Conservation (phyloP, 2,888 invertebrate species). For the Alentia gelatinosa region DNA sequence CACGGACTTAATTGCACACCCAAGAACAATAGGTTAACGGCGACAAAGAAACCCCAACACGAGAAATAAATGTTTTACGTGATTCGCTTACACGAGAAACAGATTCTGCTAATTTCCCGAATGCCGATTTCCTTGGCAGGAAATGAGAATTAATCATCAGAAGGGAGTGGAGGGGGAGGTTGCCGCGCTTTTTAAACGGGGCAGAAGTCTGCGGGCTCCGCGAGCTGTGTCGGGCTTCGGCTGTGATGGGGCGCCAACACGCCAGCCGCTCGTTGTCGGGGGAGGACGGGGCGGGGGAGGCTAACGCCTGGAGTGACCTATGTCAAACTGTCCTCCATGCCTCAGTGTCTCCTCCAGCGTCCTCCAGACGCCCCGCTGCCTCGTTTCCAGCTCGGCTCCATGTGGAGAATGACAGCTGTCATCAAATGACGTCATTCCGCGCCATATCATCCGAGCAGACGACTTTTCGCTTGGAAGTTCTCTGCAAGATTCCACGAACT, state of each 20-base stretch:
- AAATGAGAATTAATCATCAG: conserved; percentile 15
- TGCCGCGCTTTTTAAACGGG: not conserved
- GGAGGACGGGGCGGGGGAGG: not conserved
- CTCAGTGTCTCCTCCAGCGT: conserved; percentile 14
- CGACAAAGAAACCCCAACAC: not conserved
- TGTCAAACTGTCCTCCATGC: conserved; percentile 14
- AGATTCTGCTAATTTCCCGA: not conserved
- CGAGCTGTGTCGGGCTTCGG: not conserved
- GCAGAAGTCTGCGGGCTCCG: not conserved
- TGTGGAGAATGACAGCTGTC: not conserved
- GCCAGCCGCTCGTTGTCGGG: not conserved
- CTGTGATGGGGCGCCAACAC: not conserved
- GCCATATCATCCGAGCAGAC: not conserved
- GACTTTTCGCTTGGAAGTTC: too few relatives aligned
- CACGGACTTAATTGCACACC: not conserved
- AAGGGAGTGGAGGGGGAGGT: not conserved
- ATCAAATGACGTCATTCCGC: not conserved
- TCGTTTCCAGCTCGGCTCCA: not conserved
- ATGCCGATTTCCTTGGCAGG: not conserved
- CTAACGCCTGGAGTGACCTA: not conserved
- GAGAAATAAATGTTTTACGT: conserved; percentile 3
- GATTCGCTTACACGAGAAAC: not conserved
- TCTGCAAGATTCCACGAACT: too few relatives aligned
- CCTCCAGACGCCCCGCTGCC: not conserved
- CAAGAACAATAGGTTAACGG: not conserved